Percentiles rank a stretch among this genome's conserved stretches.
Conservation (phyloP, 2,888 invertebrate genomes). For the Pocota personata region DNA sequence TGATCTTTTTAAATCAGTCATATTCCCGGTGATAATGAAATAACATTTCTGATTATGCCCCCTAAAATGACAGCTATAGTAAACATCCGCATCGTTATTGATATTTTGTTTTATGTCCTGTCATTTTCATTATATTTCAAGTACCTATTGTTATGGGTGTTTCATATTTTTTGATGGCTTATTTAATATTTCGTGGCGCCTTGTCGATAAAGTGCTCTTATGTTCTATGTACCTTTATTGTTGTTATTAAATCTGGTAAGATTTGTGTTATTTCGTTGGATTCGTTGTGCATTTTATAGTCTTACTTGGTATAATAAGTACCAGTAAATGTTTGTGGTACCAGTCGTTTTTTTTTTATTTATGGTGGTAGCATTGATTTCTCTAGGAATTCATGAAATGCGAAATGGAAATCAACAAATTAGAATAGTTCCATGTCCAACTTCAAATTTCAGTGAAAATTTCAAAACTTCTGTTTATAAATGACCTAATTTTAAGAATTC, state of each 20-base stretch:
- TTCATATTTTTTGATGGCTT: slow-evolving; percentile 2
- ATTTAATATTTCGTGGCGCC: background rate
- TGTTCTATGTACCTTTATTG: background rate
- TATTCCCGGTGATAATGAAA: background rate
- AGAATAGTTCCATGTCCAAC: too few species aligned
- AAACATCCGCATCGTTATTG: background rate
- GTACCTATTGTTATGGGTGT: slow-evolving; percentile 4
- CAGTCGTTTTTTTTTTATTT: too few species aligned
- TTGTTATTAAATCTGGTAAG: background rate
- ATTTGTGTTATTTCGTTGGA: background rate
- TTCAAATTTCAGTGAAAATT: too few species aligned
- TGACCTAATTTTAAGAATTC: too few species aligned
- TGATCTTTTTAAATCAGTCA: background rate
- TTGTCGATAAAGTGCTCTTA: background rate
- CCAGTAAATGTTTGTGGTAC: too few species aligned
- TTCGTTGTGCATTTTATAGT: background rate
- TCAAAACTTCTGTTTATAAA: too few species aligned
- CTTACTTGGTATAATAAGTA: background rate
- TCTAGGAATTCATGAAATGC: too few species aligned
- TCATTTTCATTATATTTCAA: background rate
- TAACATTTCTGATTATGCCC: background rate
- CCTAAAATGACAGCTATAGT: background rate
- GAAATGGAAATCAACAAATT: too few species aligned
- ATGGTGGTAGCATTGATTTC: too few species aligned
- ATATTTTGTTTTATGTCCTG: slow-evolving; percentile 7